A percentile compares a stretch with the other conserved stretches of the same genome.
These are phyloP conservation scores for Macroramphosus scolopax DNA, from an alignment of 2,797 vertebrate species.

Conservation along the genomic window DNA sequence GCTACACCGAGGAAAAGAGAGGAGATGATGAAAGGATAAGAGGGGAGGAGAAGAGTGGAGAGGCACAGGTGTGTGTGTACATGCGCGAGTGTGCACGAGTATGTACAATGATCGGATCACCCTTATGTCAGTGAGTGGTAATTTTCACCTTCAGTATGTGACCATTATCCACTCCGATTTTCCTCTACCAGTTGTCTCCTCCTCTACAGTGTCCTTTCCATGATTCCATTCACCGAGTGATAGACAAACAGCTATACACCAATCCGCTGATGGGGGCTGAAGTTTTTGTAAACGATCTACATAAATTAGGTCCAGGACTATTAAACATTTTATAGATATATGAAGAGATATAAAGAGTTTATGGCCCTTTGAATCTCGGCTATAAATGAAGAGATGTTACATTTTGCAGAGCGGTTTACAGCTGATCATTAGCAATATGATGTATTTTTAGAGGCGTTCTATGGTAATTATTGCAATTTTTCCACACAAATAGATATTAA, in stretches of 20 bases:
- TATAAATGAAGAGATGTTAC: no score
- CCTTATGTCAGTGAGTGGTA: slow-evolving; percentile 38
- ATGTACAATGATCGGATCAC: slow-evolving; percentile 53
- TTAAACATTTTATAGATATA: no score
- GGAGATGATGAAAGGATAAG: slow-evolving; percentile 47
- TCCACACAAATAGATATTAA: no score
- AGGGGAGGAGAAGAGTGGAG: slow-evolving; percentile 26
- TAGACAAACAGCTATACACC: slow-evolving; percentile 1
- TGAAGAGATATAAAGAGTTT: no score
- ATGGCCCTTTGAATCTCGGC: no score
- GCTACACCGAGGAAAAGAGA: slow-evolving; percentile 24
- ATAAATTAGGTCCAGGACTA: neutral
- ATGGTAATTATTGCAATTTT: no score
- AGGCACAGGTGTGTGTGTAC: slow-evolving; percentile 31
- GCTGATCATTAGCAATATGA: neutral
- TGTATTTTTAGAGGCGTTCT: neutral
- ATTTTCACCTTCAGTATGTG: slow-evolving; percentile 38
- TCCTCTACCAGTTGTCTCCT: slow-evolving; percentile 18
- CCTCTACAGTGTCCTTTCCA: slow-evolving; percentile 7
- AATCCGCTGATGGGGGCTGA: neutral
- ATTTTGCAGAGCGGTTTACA: neutral
- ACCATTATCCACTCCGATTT: slow-evolving; percentile 52
- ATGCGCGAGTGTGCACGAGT: slow-evolving; percentile 17
- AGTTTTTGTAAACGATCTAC: neutral
- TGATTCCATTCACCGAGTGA: slow-evolving; percentile 1